Conservation (phyloP, 2,888 invertebrate genomes). For the Sphaeridia pumilis region DNA sequence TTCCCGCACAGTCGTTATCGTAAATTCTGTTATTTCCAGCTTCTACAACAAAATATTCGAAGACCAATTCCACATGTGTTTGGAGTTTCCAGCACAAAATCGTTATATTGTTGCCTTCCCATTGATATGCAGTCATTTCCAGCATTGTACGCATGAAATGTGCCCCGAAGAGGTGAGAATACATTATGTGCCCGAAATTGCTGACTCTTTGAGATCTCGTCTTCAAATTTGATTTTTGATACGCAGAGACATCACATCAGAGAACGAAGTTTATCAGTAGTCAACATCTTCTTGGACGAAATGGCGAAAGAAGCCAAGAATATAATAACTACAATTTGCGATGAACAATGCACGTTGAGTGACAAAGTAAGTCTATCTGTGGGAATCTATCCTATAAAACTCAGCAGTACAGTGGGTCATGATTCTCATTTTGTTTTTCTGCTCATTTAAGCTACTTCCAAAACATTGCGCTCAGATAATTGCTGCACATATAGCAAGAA, state of each 20-base stretch:
- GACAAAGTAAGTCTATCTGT: conserved; percentile 56
- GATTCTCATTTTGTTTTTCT: not conserved
- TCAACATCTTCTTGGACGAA: conserved; percentile 95
- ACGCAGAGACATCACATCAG: conserved; percentile 78
- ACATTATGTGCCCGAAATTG: not conserved
- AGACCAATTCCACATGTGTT: conserved; percentile 95
- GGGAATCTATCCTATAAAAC: no score
- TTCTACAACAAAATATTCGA: conserved; percentile 96
- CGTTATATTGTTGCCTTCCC: conserved; percentile 97
- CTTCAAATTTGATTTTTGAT: conserved; percentile 6
- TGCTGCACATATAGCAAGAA: conserved; percentile 74
- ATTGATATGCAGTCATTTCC: conserved; percentile 93
- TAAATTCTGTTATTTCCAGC: conserved; percentile 38
- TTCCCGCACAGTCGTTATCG: not conserved
- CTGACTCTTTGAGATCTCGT: not conserved
- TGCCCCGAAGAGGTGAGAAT: conserved; percentile 77
- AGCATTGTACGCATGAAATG: conserved; percentile 92
- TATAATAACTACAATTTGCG: conserved; percentile 95
- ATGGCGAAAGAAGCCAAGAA: conserved; percentile 99
- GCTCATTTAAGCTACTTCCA: conserved; percentile 53
- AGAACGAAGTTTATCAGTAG: conserved; percentile 86
- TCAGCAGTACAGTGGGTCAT: no score
- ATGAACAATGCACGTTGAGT: conserved; percentile 94
- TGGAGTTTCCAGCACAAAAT: conserved; percentile 97
- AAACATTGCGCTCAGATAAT: conserved; percentile 90